Evolutionary conservation across 2,113 vertebrate genomes (phyloP).

Genomic region (Amazona vittata): DNA sequence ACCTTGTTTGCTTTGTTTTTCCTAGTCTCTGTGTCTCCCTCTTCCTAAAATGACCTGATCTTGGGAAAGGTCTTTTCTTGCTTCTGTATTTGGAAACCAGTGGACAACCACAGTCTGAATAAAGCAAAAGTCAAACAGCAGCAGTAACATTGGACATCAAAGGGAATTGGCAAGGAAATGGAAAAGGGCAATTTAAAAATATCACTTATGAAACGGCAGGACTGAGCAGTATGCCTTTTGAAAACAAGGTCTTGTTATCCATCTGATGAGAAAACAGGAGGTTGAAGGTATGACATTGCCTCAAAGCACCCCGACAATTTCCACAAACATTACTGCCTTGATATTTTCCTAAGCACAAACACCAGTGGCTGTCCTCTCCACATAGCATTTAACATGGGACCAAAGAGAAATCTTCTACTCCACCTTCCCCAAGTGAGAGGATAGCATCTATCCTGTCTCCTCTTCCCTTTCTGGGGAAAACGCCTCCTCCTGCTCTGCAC

Average conservation of each 20-base stretch:
- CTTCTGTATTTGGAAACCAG: not conserved
- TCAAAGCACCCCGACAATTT: not conserved
- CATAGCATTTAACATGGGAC: rapidly evolving
- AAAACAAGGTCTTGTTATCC: not conserved
- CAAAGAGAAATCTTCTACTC: not conserved
- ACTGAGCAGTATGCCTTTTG: not conserved
- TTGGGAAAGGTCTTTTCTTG: not conserved
- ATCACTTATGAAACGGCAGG: not conserved
- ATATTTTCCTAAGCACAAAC: not conserved
- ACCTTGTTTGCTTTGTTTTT: not conserved
- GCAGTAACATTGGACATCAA: not conserved
- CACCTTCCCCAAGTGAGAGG: not conserved
- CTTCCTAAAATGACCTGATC: not conserved
- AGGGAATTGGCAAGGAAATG: not conserved
- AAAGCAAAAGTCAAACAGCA: not conserved
- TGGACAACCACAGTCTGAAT: not conserved
- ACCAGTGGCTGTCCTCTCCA: not conserved
- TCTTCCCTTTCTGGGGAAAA: not conserved
- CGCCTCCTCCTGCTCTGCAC: not conserved
- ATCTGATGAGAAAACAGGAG: not conserved
- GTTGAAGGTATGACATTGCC: not conserved
- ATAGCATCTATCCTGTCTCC: not conserved
- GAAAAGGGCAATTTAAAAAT: not conserved
- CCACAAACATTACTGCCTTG: not conserved
- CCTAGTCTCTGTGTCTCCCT: not conserved